Evolutionary conservation across 1,140 invertebrate genomes (phyloP).

Genomic region (Drosophila sulfurigaster): DNA sequence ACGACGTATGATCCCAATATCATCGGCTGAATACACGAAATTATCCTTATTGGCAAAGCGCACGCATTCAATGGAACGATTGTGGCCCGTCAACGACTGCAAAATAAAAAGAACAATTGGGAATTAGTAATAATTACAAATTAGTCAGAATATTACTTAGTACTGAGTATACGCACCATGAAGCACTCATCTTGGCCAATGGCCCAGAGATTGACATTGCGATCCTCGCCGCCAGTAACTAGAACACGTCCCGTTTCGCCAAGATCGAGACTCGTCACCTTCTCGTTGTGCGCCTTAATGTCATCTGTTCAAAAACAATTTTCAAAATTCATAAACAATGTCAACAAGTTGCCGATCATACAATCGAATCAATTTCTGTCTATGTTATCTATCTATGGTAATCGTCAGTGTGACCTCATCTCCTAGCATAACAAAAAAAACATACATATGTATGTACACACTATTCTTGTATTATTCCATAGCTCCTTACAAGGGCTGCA

Average conservation of each 20-base stretch:
- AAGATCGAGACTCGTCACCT: constrained; percentile 93
- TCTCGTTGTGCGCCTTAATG: constrained; percentile 93
- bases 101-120: background rate
- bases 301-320: constrained; percentile 88
- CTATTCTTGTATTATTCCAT: background rate
- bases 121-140: too few species aligned
- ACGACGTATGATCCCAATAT: constrained; percentile 96
- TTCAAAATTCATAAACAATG: background rate
- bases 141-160: constrained; percentile 11
- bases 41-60: constrained; percentile 97
- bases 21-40: constrained; percentile 96
- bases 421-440: constrained; percentile 4
- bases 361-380: background rate
- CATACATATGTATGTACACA: constrained; percentile 5
- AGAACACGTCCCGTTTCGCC: constrained; percentile 96
- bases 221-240: constrained; percentile 98
- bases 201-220: constrained; percentile 99
- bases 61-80: constrained; percentile 96
- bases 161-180: constrained; percentile 89
- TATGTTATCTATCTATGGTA: constrained; percentile 11
- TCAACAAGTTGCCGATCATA: background rate
- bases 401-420: constrained; percentile 16
- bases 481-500: constrained; percentile 52
- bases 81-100: constrained; percentile 92
- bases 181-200: constrained; percentile 98